A percentile compares a stretch with the other conserved stretches of the same genome.
Evolutionary conservation across 2,888 invertebrate genomes (phyloP).

Genomic region (Xestia rhomboidea): DNA sequence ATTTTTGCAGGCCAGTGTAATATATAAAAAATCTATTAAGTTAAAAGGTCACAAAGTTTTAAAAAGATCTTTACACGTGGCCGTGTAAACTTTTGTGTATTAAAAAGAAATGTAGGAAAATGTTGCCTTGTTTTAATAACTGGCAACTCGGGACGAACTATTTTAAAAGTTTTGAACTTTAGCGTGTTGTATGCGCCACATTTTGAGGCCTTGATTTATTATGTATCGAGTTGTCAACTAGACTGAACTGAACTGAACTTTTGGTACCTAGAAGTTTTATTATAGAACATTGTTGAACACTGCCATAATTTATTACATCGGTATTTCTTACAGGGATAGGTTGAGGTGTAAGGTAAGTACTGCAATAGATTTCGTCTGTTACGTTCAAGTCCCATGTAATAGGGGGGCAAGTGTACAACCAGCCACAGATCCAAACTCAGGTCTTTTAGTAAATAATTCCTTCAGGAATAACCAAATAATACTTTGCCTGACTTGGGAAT

Average conservation of each 20-base stretch:
- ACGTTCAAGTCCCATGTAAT: not conserved
- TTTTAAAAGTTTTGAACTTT: not conserved
- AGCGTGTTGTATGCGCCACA: not conserved
- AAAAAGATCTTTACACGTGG: too few species aligned
- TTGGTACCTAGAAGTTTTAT: not conserved
- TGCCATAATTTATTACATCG: not conserved
- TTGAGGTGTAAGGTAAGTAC: not conserved
- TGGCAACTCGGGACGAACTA: not conserved
- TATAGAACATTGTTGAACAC: not conserved
- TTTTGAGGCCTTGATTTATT: conserved; percentile 15
- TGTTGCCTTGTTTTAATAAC: not conserved
- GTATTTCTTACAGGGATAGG: too few species aligned
- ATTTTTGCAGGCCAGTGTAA: too few species aligned
- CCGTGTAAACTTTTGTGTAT: not conserved
- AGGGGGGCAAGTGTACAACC: not conserved
- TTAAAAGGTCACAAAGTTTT: too few species aligned
- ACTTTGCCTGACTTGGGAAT: not conserved
- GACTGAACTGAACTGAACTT: not conserved
- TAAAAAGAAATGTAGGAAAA: not conserved
- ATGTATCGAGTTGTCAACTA: conserved; percentile 15
- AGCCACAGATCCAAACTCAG: not conserved
- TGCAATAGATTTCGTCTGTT: not conserved
- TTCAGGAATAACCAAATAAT: not conserved
- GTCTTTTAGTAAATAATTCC: not conserved
- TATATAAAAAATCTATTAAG: too few species aligned